Evolutionary conservation across 2,888 invertebrate species (phyloP), one percentile per base, ranked within the genome.

Genomic region (Vannuccia rotundouncinata): DNA sequence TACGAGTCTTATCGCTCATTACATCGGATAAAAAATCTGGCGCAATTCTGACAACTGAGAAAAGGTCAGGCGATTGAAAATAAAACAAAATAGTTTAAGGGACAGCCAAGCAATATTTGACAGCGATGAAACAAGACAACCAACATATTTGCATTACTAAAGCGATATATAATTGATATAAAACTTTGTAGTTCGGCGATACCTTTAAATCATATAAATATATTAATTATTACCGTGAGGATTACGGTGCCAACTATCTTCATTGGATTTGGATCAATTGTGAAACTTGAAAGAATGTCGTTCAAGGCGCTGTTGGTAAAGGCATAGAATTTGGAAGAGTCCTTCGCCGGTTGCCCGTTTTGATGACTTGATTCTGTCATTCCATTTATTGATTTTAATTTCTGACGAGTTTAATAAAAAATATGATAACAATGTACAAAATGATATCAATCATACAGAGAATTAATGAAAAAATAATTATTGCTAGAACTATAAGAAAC

Each of bases 281-380:
- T 75, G 2, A 75, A 10, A 1, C 31, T 13, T 10, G 13, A 5
- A 2, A 75, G 75, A 29, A 75, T 29, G 22, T 75, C 75, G 17
- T 29, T 75, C n/a, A 75, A 27, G 28, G 75, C 2, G 31, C 27
- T 75, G 75, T 10, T 22, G 2, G 75, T 75, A 27, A 31, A 75
- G 13, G 75, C 75, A 27, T 75, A 75, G 30, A 75, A 75, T 22
- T 22, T 66, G 66, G 66, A 66, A 17, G 66, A 66, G 25, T 17
- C 25, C 25, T 66, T 22, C 2, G 17, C 22, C 45, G 5, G 45
- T 45, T 45, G 45, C 5, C 17, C 45, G 10, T 13, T 45, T 45
- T 45, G 17, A 13, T 45, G 5, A 45, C 5, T 45, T 45, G n/a
- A n/a, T n/a, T n/a, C 45, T 45, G 45, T 45, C 17, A 17, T 13